Percentiles rank a stretch among this genome's conserved stretches.
Evolutionary conservation across 30 jellyfish, hydroid and myxozoan genomes (phyloP).

Genomic region (Aurelia aurita complex sp. Pacific): DNA sequence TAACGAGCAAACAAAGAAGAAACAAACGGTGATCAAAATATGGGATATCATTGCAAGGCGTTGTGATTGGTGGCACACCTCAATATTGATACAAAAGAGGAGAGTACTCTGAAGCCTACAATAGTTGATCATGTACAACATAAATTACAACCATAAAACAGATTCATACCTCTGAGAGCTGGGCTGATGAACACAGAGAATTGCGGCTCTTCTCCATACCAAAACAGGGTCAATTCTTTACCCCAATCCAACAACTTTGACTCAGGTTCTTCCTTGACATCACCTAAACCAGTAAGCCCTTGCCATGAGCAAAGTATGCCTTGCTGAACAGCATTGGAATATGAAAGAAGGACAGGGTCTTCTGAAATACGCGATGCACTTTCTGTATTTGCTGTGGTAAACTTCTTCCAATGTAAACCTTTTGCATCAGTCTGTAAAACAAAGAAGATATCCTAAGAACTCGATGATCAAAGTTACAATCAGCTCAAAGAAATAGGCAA

Average conservation of each 20-base stretch:
- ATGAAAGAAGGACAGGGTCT: conserved; percentile 89
- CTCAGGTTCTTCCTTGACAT: conserved; percentile 42
- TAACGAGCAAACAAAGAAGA: too few species aligned
- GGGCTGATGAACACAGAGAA: conserved; percentile 56
- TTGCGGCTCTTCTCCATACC: conserved; percentile 99
- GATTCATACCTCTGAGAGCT: conserved; percentile 62
- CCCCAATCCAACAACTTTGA: conserved; percentile 54
- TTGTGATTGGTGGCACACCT: too few species aligned
- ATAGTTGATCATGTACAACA: too few species aligned
- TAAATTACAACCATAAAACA: background rate
- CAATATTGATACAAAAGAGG: too few species aligned
- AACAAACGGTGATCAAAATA: too few species aligned
- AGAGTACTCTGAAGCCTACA: too few species aligned
- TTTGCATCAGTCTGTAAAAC: conserved; percentile 79
- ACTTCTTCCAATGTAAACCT: conserved; percentile 95
- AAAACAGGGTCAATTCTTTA: conserved; percentile 78
- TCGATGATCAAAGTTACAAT: background rate
- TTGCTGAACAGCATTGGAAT: conserved; percentile 75
- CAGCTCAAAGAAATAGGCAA: background rate
- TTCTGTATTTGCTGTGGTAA: conserved; percentile 41
- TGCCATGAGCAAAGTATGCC: conserved; percentile 92
- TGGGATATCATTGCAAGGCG: too few species aligned
- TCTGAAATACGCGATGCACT: conserved; percentile 55
- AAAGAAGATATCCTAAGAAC: background rate
- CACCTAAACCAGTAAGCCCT: conserved; percentile 18